These are phyloP conservation scores for Eurytoma adleriae DNA, from an alignment of 2,888 invertebrate genomes.

Conservation along the genomic window DNA sequence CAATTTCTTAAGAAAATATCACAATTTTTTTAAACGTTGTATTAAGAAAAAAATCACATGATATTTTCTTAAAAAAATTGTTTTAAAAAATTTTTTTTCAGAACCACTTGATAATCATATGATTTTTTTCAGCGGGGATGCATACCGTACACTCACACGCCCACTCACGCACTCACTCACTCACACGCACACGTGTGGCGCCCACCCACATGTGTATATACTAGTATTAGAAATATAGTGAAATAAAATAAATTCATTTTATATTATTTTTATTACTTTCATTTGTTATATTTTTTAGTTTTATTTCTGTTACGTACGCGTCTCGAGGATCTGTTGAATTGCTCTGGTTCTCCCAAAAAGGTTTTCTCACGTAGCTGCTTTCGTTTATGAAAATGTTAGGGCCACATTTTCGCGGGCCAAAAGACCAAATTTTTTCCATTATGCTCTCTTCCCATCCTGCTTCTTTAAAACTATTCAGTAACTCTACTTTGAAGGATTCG, in stretches of 20 bases:
- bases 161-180: no score
- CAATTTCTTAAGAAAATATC: no score
- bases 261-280: neutral
- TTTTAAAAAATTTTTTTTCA: no score
- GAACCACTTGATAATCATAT: no score
- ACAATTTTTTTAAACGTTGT: no score
- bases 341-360: constrained; percentile 76
- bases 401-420: constrained; percentile 93
- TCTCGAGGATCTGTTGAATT: constrained; percentile 66
- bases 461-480: constrained; percentile 80
- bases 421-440: constrained; percentile 89
- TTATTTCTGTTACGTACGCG: constrained; percentile 60
- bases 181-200: no score
- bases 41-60: no score
- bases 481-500: constrained; percentile 77
- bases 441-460: constrained; percentile 77
- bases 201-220: no score
- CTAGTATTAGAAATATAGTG: neutral
- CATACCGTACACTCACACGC: no score
- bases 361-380: constrained; percentile 82
- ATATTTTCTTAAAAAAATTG: no score
- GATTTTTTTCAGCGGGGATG: no score
- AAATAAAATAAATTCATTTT: neutral
- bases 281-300: no score
- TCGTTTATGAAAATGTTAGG: constrained; percentile 93